phyloP scores from a whole-genome alignment of 2,113 vertebrate genomes.

The Pavo muticus region DNA sequence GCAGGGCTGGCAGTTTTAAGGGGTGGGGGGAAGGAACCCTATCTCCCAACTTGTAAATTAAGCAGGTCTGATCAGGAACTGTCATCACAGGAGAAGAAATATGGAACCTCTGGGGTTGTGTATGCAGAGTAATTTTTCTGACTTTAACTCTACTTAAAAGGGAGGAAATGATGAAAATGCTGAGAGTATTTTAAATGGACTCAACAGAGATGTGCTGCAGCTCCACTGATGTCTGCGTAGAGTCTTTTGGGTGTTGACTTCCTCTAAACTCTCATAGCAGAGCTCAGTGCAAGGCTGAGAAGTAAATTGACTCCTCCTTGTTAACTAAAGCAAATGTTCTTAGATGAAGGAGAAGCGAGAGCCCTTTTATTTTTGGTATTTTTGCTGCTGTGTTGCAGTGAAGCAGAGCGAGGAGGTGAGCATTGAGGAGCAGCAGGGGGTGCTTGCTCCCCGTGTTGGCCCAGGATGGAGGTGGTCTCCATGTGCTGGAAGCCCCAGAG shows the following conservation, averaged over 20 bases:
- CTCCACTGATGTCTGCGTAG: neutral
- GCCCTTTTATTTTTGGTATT: neutral
- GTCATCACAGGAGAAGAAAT: conserved; percentile 54
- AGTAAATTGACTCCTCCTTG: conserved; percentile 64
- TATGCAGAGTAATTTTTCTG: conserved; percentile 75
- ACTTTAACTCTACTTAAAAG: conserved; percentile 73
- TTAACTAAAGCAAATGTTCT: neutral
- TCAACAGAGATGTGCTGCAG: conserved; percentile 18
- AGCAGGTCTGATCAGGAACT: conserved; percentile 52
- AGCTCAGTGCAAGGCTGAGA: conserved; percentile 58
- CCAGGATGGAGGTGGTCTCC: neutral
- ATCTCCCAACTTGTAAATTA: conserved; percentile 69
- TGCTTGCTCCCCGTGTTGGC: neutral
- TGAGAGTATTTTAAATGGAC: conserved; percentile 72
- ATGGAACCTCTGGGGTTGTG: conserved; percentile 57
- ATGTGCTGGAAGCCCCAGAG: neutral
- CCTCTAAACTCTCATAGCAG: conserved; percentile 42
- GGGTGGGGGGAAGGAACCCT: neutral
- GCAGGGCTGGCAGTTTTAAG: conserved; percentile 55
- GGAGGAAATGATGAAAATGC: conserved; percentile 70
- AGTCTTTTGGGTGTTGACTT: conserved; percentile 11
- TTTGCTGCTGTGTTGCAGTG: neutral
- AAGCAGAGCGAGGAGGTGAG: accelerated
- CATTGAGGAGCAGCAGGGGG: neutral
- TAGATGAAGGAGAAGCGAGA: neutral